phyloP scores from a whole-genome alignment of 2,113 vertebrate genomes.

The Megaceryle maxima region DNA sequence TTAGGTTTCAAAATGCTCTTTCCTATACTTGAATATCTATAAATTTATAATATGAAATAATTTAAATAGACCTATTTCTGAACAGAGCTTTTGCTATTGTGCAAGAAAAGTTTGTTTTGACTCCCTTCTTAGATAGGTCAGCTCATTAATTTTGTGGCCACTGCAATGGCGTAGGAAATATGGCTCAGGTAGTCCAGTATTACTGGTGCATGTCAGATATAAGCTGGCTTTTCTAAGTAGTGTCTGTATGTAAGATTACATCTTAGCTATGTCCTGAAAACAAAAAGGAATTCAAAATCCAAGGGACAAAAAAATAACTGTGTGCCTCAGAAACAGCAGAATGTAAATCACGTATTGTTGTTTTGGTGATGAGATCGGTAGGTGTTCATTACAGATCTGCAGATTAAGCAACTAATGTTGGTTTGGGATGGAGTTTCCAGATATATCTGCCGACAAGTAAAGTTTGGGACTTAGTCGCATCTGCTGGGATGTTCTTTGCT shows the following conservation, averaged over 20 bases:
- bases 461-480: neutral
- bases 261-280: neutral
- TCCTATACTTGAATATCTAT: neutral
- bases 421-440: neutral
- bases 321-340: neutral
- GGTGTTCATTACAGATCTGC: neutral
- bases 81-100: neutral
- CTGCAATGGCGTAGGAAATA: neutral
- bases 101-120: neutral
- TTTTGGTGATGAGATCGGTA: neutral
- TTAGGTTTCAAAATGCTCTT: neutral
- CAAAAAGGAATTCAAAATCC: neutral
- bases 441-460: neutral
- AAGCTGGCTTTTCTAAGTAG: neutral
- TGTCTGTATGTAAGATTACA: neutral
- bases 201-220: neutral
- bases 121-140: constrained; percentile 9
- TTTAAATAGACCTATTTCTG: neutral
- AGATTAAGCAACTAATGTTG: neutral
- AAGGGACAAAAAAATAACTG: neutral
- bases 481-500: neutral
- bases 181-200: neutral
- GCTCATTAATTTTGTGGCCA: constrained; percentile 35
- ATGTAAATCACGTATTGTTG: neutral
- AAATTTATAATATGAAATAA: neutral